These are phyloP conservation scores for Eucriotettix oculatus DNA, from an alignment of 2,888 invertebrate species.

Conservation along the genomic window DNA sequence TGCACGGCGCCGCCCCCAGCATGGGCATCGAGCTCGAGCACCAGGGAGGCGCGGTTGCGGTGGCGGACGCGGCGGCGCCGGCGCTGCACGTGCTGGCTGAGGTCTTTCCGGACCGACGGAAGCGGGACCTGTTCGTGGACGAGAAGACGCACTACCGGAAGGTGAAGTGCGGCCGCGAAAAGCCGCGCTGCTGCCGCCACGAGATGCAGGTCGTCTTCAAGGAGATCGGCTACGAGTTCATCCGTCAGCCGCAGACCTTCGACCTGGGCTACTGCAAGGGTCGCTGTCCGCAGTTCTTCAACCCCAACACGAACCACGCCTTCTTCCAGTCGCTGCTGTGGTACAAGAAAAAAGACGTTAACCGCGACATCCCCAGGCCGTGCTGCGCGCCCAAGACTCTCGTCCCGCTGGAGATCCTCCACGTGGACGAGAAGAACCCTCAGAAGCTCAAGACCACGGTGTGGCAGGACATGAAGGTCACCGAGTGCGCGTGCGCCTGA, in stretches of 20 bases:
- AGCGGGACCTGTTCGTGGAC: conserved; percentile 15
- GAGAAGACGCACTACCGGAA: conserved; percentile 16
- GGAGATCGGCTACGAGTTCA: conserved; percentile 45
- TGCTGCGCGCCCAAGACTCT: conserved; percentile 55
- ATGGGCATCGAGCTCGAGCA: conserved; percentile 37
- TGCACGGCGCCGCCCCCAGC: conserved; percentile 27
- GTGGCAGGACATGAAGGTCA: conserved; percentile 53
- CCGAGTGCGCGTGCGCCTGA: conserved; percentile 50
- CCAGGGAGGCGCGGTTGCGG: conserved; percentile 23
- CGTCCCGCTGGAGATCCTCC: conserved; percentile 43
- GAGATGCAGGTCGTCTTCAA: conserved; percentile 47
- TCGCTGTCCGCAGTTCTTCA: conserved; percentile 46
- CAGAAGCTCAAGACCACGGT: conserved; percentile 44
- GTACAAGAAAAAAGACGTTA: conserved; percentile 33
- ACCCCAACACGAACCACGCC: conserved; percentile 54
- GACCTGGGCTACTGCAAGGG: conserved; percentile 57
- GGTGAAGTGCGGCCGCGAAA: conserved; percentile 3
- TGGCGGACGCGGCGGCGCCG: conserved; percentile 16
- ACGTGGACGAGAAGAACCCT: conserved; percentile 43
- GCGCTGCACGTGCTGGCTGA: conserved; percentile 22
- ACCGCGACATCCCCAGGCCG: conserved; percentile 29
- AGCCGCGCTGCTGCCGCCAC: conserved; percentile 41
- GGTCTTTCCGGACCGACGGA: conserved; percentile 15
- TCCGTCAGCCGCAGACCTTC: conserved; percentile 49
- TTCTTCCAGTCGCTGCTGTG: conserved; percentile 49